Base-by-base conservation (phyloP, 2,113 vertebrate species). In the Strigops habroptila region DNA sequence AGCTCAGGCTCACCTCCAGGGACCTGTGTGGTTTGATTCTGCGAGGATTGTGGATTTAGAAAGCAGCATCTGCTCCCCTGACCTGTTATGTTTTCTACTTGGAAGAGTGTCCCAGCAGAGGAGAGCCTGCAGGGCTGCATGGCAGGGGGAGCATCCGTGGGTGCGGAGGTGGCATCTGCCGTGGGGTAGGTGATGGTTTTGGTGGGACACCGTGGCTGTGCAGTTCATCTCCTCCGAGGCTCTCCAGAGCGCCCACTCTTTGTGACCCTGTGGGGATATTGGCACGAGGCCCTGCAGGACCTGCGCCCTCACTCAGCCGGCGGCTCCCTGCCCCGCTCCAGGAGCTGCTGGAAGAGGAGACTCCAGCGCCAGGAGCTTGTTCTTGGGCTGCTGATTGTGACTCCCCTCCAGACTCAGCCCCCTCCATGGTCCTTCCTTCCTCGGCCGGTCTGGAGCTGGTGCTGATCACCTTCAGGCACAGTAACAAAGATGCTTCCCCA, bases 171-270 rank as follows among this genome's bases (percentile, higher is more conserved):
- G 64, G 27, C 12, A 3, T 21, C 51, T 48, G 73, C 64, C 2
- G 25, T 1, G 1, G 75, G n/a, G 7, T 12, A 1, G 57, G n/a
- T 6, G 77, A 5, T 46, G 5, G 39, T 0, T 3, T 24, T 16
- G 57, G 57, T n/a, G 33, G 33, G 55, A 9, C 1, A 28, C 14
- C 13, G 57, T n/a, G 33, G 57, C 57, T 7, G 57, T 4, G 55
- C 55, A n/a, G 55, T 13, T 22, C 55, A 6, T 17, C 39, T 28
- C 48, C 33, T 22, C 73, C 0, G 2, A 17, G 41, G 22, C n/a
- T 60, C 55, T 10, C 33, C 55, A 4, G 39, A 39, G 39, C 39
- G 11, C 39, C 39, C 2, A 28, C 17, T 53, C 52, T 53, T 16
- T 12, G 30, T 33, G 33, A 35, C 33, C 55, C 55, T n/a, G 6